These are phyloP conservation scores for Odocoileus hemionus DNA, from an alignment of 2,113 vertebrate species.

Conservation along the genomic window DNA sequence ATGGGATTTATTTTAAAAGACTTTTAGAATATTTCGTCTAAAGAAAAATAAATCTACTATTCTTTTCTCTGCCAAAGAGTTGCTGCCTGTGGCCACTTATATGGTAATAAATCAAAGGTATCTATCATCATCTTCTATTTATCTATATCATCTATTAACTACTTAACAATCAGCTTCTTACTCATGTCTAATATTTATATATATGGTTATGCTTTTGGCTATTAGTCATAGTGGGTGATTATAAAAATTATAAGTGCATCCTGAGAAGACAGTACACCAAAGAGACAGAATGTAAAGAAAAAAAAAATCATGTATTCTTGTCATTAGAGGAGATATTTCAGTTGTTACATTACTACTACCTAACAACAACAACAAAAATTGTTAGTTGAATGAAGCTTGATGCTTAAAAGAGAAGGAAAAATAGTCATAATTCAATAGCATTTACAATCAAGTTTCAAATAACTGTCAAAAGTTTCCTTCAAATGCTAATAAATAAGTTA, in stretches of 20 bases:
- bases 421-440: slow-evolving; percentile 33
- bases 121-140: neutral
- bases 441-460: slow-evolving; percentile 65
- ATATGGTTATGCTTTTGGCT: neutral
- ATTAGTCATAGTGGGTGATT: neutral
- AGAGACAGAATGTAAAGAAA: neutral
- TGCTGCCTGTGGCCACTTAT: neutral
- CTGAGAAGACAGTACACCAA: neutral
- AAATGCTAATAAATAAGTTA: slow-evolving; percentile 74
- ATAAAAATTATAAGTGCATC: neutral
- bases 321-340: neutral
- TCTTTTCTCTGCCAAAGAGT: neutral
- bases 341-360: neutral
- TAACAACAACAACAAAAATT: neutral
- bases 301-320: neutral
- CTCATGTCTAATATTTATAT: neutral
- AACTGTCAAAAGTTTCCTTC: slow-evolving; percentile 73
- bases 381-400: neutral
- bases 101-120: neutral
- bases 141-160: neutral
- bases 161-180: neutral
- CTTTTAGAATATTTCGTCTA: neutral
- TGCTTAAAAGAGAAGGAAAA: slow-evolving; percentile 28
- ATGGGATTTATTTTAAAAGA: neutral
- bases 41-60: neutral